A percentile compares a stretch with the other conserved stretches of the same genome.
Conservation (phyloP, 2,888 invertebrate genomes). For the Hirtodrosophila duncani region DNA sequence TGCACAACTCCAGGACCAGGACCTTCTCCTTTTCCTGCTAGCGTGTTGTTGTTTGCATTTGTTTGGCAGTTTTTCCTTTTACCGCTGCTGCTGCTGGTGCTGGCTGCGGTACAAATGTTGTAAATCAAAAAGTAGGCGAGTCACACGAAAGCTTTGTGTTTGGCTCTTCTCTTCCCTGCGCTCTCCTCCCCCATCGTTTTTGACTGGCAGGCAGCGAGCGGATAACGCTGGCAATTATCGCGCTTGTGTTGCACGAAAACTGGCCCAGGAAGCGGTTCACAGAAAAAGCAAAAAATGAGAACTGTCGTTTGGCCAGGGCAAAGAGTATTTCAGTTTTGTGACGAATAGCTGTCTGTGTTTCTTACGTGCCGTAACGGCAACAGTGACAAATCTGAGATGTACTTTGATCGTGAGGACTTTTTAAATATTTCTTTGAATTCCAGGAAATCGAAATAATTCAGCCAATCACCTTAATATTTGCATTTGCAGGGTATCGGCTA, state of each 20-base stretch:
- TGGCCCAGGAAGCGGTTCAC: constrained; percentile 71
- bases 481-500: too few species aligned
- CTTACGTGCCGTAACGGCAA: too few species aligned
- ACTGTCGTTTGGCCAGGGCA: too few species aligned
- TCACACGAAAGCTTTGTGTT: constrained; percentile 61
- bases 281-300: too few species aligned
- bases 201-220: constrained; percentile 70
- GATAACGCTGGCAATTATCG: constrained; percentile 72
- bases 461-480: too few species aligned
- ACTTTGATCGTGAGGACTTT: too few species aligned
- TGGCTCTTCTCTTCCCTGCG: constrained; percentile 8
- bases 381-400: too few species aligned
- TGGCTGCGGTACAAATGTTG: constrained; percentile 65
- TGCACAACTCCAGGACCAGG: constrained; percentile 5
- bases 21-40: constrained; percentile 17
- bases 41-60: constrained; percentile 56
- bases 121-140: constrained; percentile 73
- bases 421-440: too few species aligned
- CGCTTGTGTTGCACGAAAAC: constrained; percentile 69
- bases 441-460: too few species aligned
- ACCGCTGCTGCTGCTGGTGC: constrained; percentile 56
- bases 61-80: constrained; percentile 37
- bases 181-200: constrained; percentile 39
- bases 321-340: too few species aligned
- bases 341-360: too few species aligned